Base-by-base conservation (phyloP, 2,797 vertebrate species). In the Bufotes viridis region DNA sequence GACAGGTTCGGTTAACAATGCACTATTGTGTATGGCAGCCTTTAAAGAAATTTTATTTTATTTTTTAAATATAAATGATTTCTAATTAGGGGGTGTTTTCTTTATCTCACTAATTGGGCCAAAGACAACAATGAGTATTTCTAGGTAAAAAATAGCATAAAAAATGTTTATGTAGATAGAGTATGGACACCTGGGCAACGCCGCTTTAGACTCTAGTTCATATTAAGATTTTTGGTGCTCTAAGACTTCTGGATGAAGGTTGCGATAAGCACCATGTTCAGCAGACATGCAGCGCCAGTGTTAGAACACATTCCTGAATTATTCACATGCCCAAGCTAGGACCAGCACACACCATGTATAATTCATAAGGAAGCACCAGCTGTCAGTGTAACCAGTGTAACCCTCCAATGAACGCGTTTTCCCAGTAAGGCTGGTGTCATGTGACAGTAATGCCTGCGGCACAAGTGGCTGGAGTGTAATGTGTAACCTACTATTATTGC, bases 251-350 rank as follows among this genome's bases (percentile, higher is more conserved):
- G 42, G 42, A 42, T 20, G 14, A 57, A 55, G 84, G 60, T 34
- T 88, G 51, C 26, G 24, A 78, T 67, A 58, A 53, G 12, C 53
- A 29, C 9, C 22, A n/a, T 1, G 69, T 12, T 72, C 80, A 83
- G 81, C 55, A 84, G 63, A 72, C 84, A 82, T 67, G 14, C 49
- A 65, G 65, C 58, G 49, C 67, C 70, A 53, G 22, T 55, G 42
- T 55, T 29, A 58, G 82, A 84, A 88, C 2, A 55, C 58, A 29
- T 69, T 51, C n/a, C 81, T 87, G 57, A 89, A 89, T 89, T 89
- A 89, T 89, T 87, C 82, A 87, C n/a, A 57, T 80, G 61, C 81
- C 81, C 57, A 65, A 29, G 42, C 75, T 84, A 69, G 9, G 55
- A 84, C 79, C 85, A 87, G 85, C 55, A 79, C 83, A 72, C 58